phyloP scores from a whole-genome alignment of 2,888 invertebrate genomes.

The Xestobium rufovillosum region DNA sequence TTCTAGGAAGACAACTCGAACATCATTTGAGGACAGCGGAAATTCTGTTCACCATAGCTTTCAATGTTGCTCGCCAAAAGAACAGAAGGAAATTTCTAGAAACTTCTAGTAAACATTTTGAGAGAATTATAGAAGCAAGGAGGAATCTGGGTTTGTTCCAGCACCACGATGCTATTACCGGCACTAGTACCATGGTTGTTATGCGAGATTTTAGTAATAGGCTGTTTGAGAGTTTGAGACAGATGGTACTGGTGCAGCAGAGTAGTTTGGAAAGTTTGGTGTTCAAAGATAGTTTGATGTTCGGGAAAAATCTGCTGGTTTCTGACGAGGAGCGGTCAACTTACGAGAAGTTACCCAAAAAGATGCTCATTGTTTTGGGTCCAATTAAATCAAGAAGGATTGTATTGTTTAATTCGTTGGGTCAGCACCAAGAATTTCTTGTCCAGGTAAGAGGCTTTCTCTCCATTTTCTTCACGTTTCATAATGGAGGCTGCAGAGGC shows the following conservation, averaged over 20 bases:
- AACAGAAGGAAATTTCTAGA: conserved; percentile 53
- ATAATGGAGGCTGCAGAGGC: no score
- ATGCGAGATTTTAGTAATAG: conserved; percentile 91
- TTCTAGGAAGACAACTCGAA: conserved; percentile 79
- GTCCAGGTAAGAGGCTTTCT: no score
- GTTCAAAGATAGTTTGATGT: conserved; percentile 35
- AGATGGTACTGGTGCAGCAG: conserved; percentile 70
- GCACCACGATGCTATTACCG: conserved; percentile 97
- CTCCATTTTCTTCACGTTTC: no score
- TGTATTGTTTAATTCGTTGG: conserved; percentile 76
- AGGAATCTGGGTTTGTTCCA: conserved; percentile 87
- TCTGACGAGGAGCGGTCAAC: conserved; percentile 68
- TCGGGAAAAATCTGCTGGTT: conserved; percentile 47
- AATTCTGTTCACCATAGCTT: conserved; percentile 75
- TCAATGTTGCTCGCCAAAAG: conserved; percentile 64
- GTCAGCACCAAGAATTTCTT: conserved; percentile 69
- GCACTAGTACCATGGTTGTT: conserved; percentile 85
- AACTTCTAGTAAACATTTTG: conserved; percentile 73
- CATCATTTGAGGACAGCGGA: conserved; percentile 74
- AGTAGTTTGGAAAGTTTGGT: conserved; percentile 57
- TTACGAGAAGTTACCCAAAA: conserved; percentile 68
- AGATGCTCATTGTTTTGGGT: conserved; percentile 57
- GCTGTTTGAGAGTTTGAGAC: conserved; percentile 73
- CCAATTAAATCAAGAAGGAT: conserved; percentile 48
- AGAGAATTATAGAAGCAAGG: conserved; percentile 70